These are phyloP conservation scores for Lucilia sericata DNA, from an alignment of 1,140 invertebrate species.

Conservation along the genomic window DNA sequence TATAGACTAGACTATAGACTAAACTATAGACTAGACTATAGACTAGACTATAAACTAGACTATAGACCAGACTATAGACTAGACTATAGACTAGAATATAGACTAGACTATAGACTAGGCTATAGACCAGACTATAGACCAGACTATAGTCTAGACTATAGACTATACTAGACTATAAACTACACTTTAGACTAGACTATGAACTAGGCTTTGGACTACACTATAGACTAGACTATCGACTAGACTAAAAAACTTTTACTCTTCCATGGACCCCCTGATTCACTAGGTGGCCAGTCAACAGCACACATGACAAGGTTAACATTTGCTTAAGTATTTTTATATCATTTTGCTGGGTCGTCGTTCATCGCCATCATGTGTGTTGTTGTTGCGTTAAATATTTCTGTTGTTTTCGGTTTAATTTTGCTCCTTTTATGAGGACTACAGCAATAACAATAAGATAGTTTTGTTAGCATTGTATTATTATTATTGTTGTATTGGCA, in stretches of 20 bases:
- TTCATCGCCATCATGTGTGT: neutral
- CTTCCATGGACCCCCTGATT: neutral
- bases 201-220: too few species aligned
- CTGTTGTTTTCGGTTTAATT: neutral
- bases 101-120: too few species aligned
- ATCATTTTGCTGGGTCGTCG: neutral
- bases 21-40: too few species aligned
- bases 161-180: too few species aligned
- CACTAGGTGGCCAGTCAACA: neutral
- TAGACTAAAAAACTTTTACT: neutral
- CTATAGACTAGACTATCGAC: too few species aligned
- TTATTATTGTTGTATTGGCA: neutral
- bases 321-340: neutral
- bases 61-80: too few species aligned
- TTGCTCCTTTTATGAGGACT: neutral
- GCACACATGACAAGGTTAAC: neutral
- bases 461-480: neutral
- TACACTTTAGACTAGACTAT: too few species aligned
- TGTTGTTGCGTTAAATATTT: neutral
- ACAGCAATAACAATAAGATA: neutral
- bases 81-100: too few species aligned
- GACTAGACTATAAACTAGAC: too few species aligned
- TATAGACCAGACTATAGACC: too few species aligned
- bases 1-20: too few species aligned
- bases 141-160: too few species aligned